These are phyloP conservation scores for Heliconius melpomene DNA, from an alignment of 1,140 invertebrate species.

Conservation along the genomic window DNA sequence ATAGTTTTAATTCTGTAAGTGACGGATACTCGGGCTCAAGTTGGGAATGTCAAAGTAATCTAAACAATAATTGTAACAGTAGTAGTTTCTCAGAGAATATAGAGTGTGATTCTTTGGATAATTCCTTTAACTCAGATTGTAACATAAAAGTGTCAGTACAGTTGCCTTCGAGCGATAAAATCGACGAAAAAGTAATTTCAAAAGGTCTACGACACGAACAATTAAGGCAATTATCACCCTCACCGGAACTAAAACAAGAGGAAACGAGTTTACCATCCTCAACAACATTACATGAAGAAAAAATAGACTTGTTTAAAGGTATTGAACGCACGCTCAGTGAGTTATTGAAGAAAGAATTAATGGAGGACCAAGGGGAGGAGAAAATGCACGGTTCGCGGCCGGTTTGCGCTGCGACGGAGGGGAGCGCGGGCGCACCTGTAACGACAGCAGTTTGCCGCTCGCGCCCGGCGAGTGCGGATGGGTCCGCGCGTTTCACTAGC, in stretches of 20 bases:
- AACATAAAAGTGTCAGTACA: slow-evolving; percentile 69
- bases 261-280: slow-evolving; percentile 41
- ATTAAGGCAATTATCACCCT: slow-evolving; percentile 54
- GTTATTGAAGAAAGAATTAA: slow-evolving; percentile 80
- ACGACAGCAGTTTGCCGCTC: slow-evolving; percentile 77
- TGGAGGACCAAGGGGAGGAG: slow-evolving; percentile 72
- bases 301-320: slow-evolving; percentile 80
- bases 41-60: slow-evolving; percentile 61
- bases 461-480: slow-evolving; percentile 79
- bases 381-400: slow-evolving; percentile 77
- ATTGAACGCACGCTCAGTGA: slow-evolving; percentile 80
- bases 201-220: slow-evolving; percentile 43
- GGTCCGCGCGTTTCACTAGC: slow-evolving; percentile 89
- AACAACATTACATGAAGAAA: slow-evolving; percentile 52
- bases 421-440: slow-evolving; percentile 80
- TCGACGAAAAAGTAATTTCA: slow-evolving; percentile 47
- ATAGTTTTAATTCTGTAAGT: slow-evolving; percentile 70
- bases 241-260: slow-evolving; percentile 57
- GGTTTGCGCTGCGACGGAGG: slow-evolving; percentile 73
- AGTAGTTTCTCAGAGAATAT: slow-evolving; percentile 60
- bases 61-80: slow-evolving; percentile 59
- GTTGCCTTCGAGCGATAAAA: slow-evolving; percentile 51
- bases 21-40: slow-evolving; percentile 52
- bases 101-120: slow-evolving; percentile 69
- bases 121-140: slow-evolving; percentile 57